Percentiles rank a stretch among this genome's conserved stretches.
phyloP scores from a whole-genome alignment of 1,140 invertebrate species.

The Ptiloglossa arizonensis region DNA sequence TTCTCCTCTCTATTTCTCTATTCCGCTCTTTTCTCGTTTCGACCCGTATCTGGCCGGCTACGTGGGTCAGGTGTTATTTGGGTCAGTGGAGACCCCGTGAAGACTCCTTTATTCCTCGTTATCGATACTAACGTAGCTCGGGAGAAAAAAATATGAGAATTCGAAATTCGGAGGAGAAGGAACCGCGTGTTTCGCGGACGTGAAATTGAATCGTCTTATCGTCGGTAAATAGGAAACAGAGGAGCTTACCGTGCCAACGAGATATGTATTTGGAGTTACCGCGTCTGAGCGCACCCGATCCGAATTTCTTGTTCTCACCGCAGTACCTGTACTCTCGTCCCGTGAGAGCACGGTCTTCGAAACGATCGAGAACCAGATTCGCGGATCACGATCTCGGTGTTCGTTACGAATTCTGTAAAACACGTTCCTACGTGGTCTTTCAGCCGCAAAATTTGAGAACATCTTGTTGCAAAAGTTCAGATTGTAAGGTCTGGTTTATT shows the following conservation, averaged over 20 bases:
- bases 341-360: not conserved
- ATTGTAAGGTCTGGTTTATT: too few species aligned
- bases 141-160: not conserved
- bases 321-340: not conserved
- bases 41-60: not conserved
- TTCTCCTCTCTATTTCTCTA: not conserved
- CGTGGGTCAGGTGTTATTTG: conserved; percentile 42
- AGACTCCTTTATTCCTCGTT: not conserved
- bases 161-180: not conserved
- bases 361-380: not conserved
- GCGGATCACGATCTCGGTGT: too few species aligned
- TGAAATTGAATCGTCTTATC: conserved; percentile 56
- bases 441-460: too few species aligned
- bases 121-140: too few species aligned
- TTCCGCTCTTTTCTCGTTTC: not conserved
- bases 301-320: not conserved
- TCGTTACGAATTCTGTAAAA: too few species aligned
- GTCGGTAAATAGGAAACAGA: conserved; percentile 21
- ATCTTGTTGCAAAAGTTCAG: too few species aligned
- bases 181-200: conserved; percentile 7
- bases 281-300: not conserved
- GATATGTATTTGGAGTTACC: not conserved
- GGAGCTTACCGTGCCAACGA: not conserved
- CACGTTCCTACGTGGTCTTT: too few species aligned
- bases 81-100: conserved; percentile 57